Conservation (phyloP, 2,888 invertebrate genomes). For the Pherbina coryleti region DNA sequence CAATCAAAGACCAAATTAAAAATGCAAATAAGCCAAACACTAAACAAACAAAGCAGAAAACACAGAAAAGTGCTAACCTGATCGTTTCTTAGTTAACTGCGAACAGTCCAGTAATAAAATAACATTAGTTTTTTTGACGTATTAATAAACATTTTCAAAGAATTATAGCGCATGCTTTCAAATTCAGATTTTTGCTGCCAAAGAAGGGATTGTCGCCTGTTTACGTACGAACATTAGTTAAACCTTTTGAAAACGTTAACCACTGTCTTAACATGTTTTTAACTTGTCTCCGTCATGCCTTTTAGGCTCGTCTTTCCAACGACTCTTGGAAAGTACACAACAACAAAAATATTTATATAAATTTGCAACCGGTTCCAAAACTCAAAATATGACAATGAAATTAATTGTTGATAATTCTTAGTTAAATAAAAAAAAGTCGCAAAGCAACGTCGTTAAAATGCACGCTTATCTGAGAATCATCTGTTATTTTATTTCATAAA, state of each 20-base stretch:
- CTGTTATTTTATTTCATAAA: too few species aligned
- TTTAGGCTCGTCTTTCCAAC: too few species aligned
- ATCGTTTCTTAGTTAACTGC: slow-evolving; percentile 1
- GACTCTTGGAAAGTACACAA: too few species aligned
- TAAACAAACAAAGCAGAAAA: slow-evolving; percentile 1
- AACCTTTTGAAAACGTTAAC: slow-evolving; percentile 10
- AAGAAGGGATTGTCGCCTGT: not conserved
- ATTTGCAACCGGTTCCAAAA: too few species aligned
- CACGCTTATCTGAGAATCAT: too few species aligned
- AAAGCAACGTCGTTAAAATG: too few species aligned
- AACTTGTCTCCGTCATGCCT: not conserved
- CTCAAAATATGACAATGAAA: too few species aligned
- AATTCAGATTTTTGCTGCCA: not conserved
- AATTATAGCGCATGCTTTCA: slow-evolving; percentile 17
- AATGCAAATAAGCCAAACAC: not conserved
- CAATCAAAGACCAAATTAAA: not conserved
- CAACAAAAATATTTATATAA: too few species aligned
- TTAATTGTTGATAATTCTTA: too few species aligned
- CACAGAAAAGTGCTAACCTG: not conserved
- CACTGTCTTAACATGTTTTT: not conserved
- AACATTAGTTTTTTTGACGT: slow-evolving; percentile 32
- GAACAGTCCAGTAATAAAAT: not conserved
- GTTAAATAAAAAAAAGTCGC: too few species aligned
- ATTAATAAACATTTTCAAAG: slow-evolving; percentile 29
- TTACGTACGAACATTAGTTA: not conserved